Base-by-base conservation (phyloP, 2,888 invertebrate genomes). In the Nezara viridula region DNA sequence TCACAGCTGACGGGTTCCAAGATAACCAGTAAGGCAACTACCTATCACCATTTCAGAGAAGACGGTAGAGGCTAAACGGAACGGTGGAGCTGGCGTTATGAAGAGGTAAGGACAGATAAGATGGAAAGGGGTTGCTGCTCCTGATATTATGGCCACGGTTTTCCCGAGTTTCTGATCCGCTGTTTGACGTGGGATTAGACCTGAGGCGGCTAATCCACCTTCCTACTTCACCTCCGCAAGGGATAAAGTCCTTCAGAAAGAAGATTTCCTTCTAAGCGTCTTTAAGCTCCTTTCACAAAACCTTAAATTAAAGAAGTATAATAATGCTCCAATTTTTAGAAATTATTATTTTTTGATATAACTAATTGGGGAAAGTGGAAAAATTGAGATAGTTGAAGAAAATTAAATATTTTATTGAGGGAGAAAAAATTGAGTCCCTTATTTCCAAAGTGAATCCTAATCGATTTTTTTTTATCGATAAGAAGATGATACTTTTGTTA, bases 231-330 rank as follows among this genome's bases (percentile, higher is more conserved):
- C 81, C 81, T 81, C 81, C n/a, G 44, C 81, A 40, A 81, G n/a
- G 81, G 81, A 81, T 81, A 81, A 81, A 44, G 81, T 40, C 44
- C 44, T 81, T 47, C 44, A 81, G 37, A 73, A 73, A 81, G 77
- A 44, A 44, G 81, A 81, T 81, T 77, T 44, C 44, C n/a, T n/a
- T n/a, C 81, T 81, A 81, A 81, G 81, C 44, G 77, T n/a, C 44
- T 44, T 81, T 81, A 81, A 47, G 77, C 37, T 81, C 81, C 81
- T 81, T 81, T 81, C 81, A 81, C n/a, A 47, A n/a, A 44, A 81
- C 44, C 81, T 44, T 81, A 81, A 77, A 44, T 81, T 81, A 81
- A 40, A 16, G 24, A 47, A 44, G 44, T 47, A n/a, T 47, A 44
- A 47, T 77, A 77, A 77, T 40, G 6, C 14, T 12, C 12, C 44